Conservation (phyloP, 2,888 invertebrate species). For the Xiphydria camelus region DNA sequence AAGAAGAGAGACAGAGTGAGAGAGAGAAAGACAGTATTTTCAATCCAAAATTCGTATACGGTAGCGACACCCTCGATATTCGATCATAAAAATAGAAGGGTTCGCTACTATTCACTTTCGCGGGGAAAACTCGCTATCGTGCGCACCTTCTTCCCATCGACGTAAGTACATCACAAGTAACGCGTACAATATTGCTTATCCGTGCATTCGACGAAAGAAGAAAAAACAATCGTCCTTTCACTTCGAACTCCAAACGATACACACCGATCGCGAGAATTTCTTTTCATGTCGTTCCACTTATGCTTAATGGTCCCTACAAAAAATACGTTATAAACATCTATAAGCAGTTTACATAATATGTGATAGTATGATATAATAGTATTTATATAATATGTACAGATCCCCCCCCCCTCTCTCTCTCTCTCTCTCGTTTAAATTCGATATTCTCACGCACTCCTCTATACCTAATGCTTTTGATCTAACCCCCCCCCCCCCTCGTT, state of each 20-base stretch:
- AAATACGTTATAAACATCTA: slow-evolving; percentile 54
- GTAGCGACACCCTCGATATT: no score
- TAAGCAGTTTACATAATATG: slow-evolving; percentile 43
- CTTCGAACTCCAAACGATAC: no score
- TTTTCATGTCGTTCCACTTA: slow-evolving; percentile 38
- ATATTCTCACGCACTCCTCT: slow-evolving; percentile 12
- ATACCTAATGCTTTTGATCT: slow-evolving; percentile 31
- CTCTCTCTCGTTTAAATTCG: slow-evolving; percentile 5
- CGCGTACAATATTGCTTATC: no score
- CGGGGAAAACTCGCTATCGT: no score
- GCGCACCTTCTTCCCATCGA: no score
- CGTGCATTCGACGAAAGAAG: not conserved
- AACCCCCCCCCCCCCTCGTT: not conserved
- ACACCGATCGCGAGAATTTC: no score
- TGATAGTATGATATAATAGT: slow-evolving; percentile 32
- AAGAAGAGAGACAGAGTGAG: no score
- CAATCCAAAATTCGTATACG: no score
- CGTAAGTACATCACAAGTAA: no score
- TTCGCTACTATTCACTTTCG: no score
- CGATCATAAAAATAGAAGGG: no score
- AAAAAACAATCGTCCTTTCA: not conserved
- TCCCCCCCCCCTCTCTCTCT: not conserved
- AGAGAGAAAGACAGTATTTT: no score
- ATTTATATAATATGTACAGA: slow-evolving; percentile 1
- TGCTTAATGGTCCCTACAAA: slow-evolving; percentile 52